Base-by-base conservation (phyloP, 53 echinoderm and acorn worm genomes). In the Pentamera pediparva region DNA sequence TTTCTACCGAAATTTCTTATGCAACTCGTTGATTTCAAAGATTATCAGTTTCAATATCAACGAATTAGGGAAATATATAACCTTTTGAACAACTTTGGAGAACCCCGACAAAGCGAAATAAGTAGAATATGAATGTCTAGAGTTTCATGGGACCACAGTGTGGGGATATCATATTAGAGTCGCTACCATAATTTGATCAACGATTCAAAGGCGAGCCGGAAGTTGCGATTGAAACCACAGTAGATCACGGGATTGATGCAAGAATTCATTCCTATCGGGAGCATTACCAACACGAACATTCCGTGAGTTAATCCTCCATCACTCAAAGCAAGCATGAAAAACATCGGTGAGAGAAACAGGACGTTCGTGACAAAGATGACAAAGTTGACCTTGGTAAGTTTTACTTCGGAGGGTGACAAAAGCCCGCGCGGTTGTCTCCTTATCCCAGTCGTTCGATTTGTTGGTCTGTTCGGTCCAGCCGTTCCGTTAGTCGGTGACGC, bases 181-280 rank as follows among this genome's bases (percentile, higher is more conserved):
- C n/a, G n/a, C n/a, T n/a, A n/a, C n/a, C n/a, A n/a, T n/a, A 62
- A 6, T 62, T 38, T 64, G 10, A 70, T 29, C 6, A 70, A 30
- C 0, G 33, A 15, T 70, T 70, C 50, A 31, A 70, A 70, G 15
- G 70, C 70, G 9, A 31, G 50, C 0, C 70, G 70, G 50, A 70
- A 70, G 30, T 70, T 70, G 5, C 70, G 30, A 32, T 70, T 70
- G n/a, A 70, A 51, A 18, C 70, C 49, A 28, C 70, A 70, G 36
- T 70, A 70, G 20, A 70, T 51, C 13, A 70, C 48, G 31, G 70
- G 70, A 19, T 70, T 70, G 6, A 35, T 70, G 1, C 48, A 32
- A 51, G 70, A 70, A 32, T 70, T 70, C 52, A 70, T 48, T 8
- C 70, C 52, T 29, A 70, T 70, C 17, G 70, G 52, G 17, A 70